A percentile compares a stretch with the other conserved stretches of the same genome.
These are phyloP conservation scores for Drosophila asahinai DNA, from an alignment of 1,140 invertebrate species.

Conservation along the genomic window DNA sequence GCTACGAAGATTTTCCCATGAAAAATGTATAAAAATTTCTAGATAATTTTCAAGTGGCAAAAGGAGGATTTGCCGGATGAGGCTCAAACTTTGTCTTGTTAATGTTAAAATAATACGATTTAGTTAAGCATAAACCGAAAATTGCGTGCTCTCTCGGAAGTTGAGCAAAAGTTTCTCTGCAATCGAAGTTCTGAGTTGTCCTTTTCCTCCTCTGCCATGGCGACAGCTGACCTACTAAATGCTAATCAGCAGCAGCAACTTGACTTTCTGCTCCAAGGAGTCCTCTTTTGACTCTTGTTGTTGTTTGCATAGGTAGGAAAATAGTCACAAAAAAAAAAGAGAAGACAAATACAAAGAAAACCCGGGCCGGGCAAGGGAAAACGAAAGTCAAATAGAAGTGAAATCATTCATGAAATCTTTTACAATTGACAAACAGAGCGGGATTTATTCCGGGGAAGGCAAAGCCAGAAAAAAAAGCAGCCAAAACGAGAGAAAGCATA, in stretches of 20 bases:
- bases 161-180: slow-evolving; percentile 24
- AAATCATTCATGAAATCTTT: slow-evolving; percentile 83
- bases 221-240: slow-evolving; percentile 76
- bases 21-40: slow-evolving; percentile 63
- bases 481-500: slow-evolving; percentile 42
- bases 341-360: slow-evolving; percentile 15
- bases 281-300: slow-evolving; percentile 11
- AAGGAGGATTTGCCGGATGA: slow-evolving; percentile 27
- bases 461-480: not conserved
- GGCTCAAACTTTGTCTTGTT: slow-evolving; percentile 58
- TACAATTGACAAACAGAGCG: slow-evolving; percentile 70
- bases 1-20: slow-evolving; percentile 41
- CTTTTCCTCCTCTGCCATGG: slow-evolving; percentile 17
- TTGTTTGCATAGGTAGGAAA: slow-evolving; percentile 45
- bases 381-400: slow-evolving; percentile 73
- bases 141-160: slow-evolving; percentile 44
- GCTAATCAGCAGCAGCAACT: slow-evolving; percentile 66
- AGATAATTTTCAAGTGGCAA: slow-evolving; percentile 57
- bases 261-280: slow-evolving; percentile 60
- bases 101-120: slow-evolving; percentile 79
- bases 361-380: slow-evolving; percentile 32
- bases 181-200: slow-evolving; percentile 23
- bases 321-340: slow-evolving; percentile 25
- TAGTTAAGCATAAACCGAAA: slow-evolving; percentile 57
- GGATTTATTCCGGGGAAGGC: slow-evolving; percentile 8